A percentile compares a stretch with the other conserved stretches of the same genome.
phyloP scores from a whole-genome alignment of 1,140 invertebrate species.

The Papilio dardanus region DNA sequence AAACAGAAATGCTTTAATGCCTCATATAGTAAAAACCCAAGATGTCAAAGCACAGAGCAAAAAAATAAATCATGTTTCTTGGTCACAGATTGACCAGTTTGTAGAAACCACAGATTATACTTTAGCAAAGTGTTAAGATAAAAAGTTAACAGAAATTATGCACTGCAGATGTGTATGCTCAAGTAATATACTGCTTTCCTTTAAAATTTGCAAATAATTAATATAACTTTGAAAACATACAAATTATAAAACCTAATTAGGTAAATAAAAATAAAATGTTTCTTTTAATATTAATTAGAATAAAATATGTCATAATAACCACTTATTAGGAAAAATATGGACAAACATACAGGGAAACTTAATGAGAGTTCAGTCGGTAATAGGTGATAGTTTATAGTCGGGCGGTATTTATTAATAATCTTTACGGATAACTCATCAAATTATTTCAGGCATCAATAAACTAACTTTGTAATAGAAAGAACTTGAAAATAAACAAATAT shows the following conservation, averaged over 20 bases:
- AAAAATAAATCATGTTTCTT: no score
- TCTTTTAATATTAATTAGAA: neutral
- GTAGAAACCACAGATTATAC: no score
- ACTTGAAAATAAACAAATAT: slow-evolving; percentile 1
- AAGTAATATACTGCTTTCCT: no score
- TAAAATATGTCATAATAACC: neutral
- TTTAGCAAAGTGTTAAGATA: no score
- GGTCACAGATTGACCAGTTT: no score
- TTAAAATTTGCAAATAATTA: no score
- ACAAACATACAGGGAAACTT: neutral
- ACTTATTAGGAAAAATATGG: neutral
- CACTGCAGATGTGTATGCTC: no score
- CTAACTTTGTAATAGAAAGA: neutral
- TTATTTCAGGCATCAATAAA: neutral
- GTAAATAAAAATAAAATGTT: neutral
- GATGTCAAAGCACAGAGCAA: no score
- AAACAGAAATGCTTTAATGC: no score
- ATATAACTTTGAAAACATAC: neutral
- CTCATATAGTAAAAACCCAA: no score
- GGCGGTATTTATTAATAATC: neutral
- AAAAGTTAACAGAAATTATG: no score
- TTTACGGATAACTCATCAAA: neutral
- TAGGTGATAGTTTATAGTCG: neutral
- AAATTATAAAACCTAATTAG: neutral
- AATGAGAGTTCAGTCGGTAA: neutral